A percentile compares a stretch with the other conserved stretches of the same genome.
Evolutionary conservation across 2,888 invertebrate species (phyloP).

Genomic region (Bibio marci): DNA sequence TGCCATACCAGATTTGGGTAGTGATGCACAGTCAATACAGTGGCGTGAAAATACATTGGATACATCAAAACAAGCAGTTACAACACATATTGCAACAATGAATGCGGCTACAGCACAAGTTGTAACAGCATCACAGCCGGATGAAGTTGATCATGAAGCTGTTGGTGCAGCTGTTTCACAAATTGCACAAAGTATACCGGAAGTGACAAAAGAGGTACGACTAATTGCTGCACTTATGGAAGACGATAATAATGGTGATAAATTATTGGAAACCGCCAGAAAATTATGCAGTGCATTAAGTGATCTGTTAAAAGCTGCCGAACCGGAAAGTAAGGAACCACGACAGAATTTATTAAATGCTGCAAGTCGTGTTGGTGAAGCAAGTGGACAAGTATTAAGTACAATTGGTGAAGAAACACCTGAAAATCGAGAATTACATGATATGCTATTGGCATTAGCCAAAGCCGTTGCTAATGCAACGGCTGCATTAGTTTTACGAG

Average conservation of each 20-base stretch:
- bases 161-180: slow-evolving; percentile 95
- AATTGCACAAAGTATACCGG: slow-evolving; percentile 89
- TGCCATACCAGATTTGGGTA: slow-evolving; percentile 56
- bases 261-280: slow-evolving; percentile 79
- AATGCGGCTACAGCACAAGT: slow-evolving; percentile 98
- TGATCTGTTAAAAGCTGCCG: slow-evolving; percentile 86
- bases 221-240: slow-evolving; percentile 91
- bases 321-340: slow-evolving; percentile 87
- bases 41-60: slow-evolving; percentile 92
- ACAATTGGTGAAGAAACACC: slow-evolving; percentile 87
- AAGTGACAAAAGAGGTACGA: slow-evolving; percentile 67
- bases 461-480: slow-evolving; percentile 98
- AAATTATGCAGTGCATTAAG: slow-evolving; percentile 85
- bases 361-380: slow-evolving; percentile 92
- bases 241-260: slow-evolving; percentile 65
- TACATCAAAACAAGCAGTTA: slow-evolving; percentile 89
- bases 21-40: slow-evolving; percentile 70
- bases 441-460: slow-evolving; percentile 81
- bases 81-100: slow-evolving; percentile 96
- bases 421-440: slow-evolving; percentile 67
- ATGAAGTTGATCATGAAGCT: slow-evolving; percentile 88
- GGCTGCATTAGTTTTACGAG: slow-evolving; percentile 86
- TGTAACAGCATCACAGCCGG: slow-evolving; percentile 74
- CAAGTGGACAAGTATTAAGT: slow-evolving; percentile 81
- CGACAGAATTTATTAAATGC: slow-evolving; percentile 87